phyloP scores from a whole-genome alignment of 2,797 vertebrate genomes.

The Acanthurus leucopareius region DNA sequence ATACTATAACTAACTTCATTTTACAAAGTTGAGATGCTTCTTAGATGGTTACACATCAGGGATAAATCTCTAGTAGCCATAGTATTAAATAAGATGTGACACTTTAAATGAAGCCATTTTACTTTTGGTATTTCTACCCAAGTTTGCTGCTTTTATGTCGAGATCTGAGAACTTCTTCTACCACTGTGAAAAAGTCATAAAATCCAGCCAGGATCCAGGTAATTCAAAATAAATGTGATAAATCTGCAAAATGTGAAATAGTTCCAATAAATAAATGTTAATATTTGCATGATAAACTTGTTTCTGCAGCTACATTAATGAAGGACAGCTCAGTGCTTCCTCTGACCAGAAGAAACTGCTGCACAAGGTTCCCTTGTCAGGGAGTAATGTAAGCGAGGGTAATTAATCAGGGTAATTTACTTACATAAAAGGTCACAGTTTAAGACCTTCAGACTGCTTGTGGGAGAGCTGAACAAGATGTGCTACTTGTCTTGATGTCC shows the following conservation, averaged over 20 bases:
- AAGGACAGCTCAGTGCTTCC: background rate
- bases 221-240: background rate
- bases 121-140: background rate
- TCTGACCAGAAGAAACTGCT: background rate
- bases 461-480: background rate
- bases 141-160: background rate
- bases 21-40: background rate
- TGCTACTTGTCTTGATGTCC: background rate
- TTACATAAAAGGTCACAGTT: slow-evolving; percentile 15
- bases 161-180: no score
- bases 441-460: background rate
- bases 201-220: no score
- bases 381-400: background rate
- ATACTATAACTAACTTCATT: background rate
- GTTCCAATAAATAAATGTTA: background rate
- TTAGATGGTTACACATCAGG: background rate
- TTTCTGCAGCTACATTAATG: background rate
- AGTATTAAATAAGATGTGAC: background rate
- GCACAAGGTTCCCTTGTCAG: background rate
- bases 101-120: background rate
- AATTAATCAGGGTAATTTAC: slow-evolving; percentile 22
- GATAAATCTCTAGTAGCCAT: background rate
- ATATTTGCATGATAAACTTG: background rate
- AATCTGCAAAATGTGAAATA: background rate
- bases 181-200: no score